These are phyloP conservation scores for Natrix natrix DNA, from an alignment of 2,797 vertebrate species.

Conservation along the genomic window DNA sequence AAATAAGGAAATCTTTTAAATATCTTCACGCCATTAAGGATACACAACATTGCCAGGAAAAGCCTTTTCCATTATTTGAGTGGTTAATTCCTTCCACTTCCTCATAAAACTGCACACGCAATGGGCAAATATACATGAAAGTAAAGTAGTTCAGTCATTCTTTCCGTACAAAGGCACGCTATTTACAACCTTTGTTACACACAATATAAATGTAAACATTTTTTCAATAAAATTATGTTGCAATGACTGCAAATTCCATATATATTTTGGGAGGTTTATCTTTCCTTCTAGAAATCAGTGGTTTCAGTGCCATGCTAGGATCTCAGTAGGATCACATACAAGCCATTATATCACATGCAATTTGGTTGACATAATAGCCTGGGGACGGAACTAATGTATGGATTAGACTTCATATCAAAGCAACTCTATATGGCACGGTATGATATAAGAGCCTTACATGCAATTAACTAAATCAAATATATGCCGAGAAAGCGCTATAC, in stretches of 20 bases:
- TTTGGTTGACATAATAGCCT: neutral
- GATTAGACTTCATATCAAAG: neutral
- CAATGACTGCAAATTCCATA: neutral
- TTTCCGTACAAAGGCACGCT: constrained; percentile 42
- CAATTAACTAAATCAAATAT: neutral
- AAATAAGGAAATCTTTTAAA: neutral
- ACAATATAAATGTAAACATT: constrained; percentile 17
- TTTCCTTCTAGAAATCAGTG: neutral
- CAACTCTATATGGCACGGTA: neutral
- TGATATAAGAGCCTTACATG: neutral
- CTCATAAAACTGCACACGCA: neutral
- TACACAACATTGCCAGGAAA: constrained; percentile 7
- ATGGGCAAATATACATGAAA: constrained; percentile 1
- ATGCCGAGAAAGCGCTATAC: neutral
- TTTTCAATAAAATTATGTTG: constrained; percentile 1
- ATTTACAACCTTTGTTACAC: neutral
- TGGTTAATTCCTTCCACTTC: neutral
- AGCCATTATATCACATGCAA: constrained; percentile 16
- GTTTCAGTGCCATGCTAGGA: neutral
- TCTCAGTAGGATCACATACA: neutral
- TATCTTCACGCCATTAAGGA: neutral
- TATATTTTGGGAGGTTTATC: neutral
- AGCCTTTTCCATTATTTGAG: constrained; percentile 29
- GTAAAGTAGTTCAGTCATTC: constrained; percentile 17
- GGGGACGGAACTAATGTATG: neutral